phyloP scores from a whole-genome alignment of 2,888 invertebrate genomes.

The Patella depressa region DNA sequence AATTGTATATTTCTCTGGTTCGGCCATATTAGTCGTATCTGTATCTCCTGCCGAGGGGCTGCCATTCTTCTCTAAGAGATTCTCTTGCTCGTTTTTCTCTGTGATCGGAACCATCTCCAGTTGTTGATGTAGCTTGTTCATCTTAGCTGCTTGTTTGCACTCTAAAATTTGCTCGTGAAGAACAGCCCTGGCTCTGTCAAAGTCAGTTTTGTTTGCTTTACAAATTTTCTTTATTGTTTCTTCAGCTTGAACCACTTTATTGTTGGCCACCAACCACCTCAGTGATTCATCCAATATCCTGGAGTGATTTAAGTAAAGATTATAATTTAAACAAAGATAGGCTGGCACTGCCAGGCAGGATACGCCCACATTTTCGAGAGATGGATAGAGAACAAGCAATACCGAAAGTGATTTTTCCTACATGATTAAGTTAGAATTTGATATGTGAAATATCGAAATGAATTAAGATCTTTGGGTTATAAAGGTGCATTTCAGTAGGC shows the following conservation, averaged over 20 bases:
- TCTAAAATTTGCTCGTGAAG: constrained; percentile 8
- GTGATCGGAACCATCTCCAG: background rate
- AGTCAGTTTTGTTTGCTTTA: constrained; percentile 18
- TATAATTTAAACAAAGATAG: no score
- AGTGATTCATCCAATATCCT: constrained; percentile 62
- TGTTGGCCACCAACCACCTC: constrained; percentile 56
- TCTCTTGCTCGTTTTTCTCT: background rate
- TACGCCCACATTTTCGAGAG: no score
- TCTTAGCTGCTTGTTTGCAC: background rate
- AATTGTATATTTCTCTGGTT: constrained; percentile 37
- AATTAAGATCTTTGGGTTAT: no score
- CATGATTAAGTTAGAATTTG: no score
- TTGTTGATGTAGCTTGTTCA: background rate
- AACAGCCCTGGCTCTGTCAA: constrained; percentile 2
- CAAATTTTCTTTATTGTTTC: constrained; percentile 32
- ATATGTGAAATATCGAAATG: no score
- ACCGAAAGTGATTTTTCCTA: no score
- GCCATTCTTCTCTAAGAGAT: background rate
- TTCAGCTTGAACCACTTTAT: constrained; percentile 44
- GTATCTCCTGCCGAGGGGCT: background rate
- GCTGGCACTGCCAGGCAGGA: no score
- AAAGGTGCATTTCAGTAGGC: no score
- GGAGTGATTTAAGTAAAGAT: background rate
- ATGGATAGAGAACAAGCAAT: no score
- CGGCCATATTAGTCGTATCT: background rate